Evolutionary conservation across 2,888 invertebrate genomes (phyloP), one percentile per base, ranked within the genome.

Genomic region (Agrotis exclamationis): DNA sequence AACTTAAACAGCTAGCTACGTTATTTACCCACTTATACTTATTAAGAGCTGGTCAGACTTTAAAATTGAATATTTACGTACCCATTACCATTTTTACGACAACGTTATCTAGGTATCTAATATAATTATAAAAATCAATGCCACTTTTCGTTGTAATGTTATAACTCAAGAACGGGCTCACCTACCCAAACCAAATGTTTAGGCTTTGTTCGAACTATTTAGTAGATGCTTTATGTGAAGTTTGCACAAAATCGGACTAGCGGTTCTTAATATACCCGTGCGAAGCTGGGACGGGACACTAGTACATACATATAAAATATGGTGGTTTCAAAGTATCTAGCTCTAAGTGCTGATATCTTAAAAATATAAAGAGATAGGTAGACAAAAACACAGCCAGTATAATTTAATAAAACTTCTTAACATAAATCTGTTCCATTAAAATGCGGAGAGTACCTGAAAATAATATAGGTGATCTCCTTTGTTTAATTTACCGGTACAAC

Each of bases 401-500:
- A 54, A 69, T 62, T 65, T 65, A 58, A 80, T 68, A 63, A 71
- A 54, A 62, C 20, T 69, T 76, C 58, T 63, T 47, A 56, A 71
- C 67, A 72, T 74, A 79, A 79, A 84, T 80, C 67, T 71, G 64
- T 71, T 80, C 67, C 67, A 78, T 76, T 74, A 76, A 70, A 70
- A 74, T 73, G 72, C 68, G 47, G 54, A 71, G 77, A 76, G 80
- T 73, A 70, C 70, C 76, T 79, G 85, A 92, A 87, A 93, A 92
- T 92, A 91, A 94, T 93, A 93, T 93, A 91, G 85, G 86, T 85
- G 88, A 92, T 93, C 90, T 92, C 90, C 95, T 95, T 95, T 95
- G 95, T 95, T 95, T 95, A 94, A 95, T 95, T 95, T 93, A 92
- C 91, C 92, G 91, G 94, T 93, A 95, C 93, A 93, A 90, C 93